Base-by-base conservation (phyloP, 2,797 vertebrate genomes). In the Lindbergichthys nudifrons region DNA sequence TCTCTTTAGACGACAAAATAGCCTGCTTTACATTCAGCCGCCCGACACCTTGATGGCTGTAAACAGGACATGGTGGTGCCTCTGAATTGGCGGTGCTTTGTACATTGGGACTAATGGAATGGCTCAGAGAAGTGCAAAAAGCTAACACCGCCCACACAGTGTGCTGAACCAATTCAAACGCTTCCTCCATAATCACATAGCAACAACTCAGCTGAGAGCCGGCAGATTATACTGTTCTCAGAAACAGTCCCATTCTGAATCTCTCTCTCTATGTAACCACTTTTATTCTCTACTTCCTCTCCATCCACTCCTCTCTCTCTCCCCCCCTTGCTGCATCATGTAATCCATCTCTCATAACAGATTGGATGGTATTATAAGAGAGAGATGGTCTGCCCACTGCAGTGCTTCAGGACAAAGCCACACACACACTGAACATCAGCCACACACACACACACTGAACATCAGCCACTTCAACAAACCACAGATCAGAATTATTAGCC, bases 121-220 rank as follows among this genome's bases (percentile, higher is more conserved):
- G 63, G 82, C 80, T 84, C 45, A 78, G 65, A 82, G 67, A 89
- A 75, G 84, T 79, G 84, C 83, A 87, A 84, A 89, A 84, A 79
- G 60, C 77, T 77, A 87, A 86, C 80, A 47, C 80, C 78, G 9
- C 88, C 84, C 76, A 85, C 87, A 80, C 79, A 52, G 57, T 60
- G 75, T 70, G 79, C 57, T 65, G 62, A 72, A 77, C 75, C 83
- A 80, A 70, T 82, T 81, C 43, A 85, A 84, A 85, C 41, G 66
- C 77, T 76, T 88, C 69, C 84, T 82, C 83, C 65, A 77, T 87
- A 89, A 88, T 92, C 87, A 88, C 83, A 80, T 75, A 60, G 87
- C 75, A 85, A 83, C 79, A 79, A 86, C 82, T 69, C 61, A 0
- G 70, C 85, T 73, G 83, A 83, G 80, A 86, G 82, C 75, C 69